Evolutionary conservation across 2,888 invertebrate genomes (phyloP).

Genomic region (Protodeltote pygarga): DNA sequence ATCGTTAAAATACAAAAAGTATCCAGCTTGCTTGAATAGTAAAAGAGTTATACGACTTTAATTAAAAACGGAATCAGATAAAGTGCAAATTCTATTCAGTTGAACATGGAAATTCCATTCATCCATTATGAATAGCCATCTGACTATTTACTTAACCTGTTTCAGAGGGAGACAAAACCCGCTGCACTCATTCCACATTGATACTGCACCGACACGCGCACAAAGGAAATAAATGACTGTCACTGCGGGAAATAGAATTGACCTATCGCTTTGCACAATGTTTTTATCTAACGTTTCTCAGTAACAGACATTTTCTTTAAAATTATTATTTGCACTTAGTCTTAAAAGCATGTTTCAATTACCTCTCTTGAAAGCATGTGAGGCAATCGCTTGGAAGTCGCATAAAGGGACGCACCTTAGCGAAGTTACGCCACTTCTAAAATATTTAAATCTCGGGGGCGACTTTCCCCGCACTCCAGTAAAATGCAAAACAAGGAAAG

Average conservation of each 20-base stretch:
- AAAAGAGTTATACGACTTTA: slow-evolving; percentile 58
- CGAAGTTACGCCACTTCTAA: slow-evolving; percentile 75
- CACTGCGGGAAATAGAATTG: slow-evolving; percentile 64
- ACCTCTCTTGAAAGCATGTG: slow-evolving; percentile 58
- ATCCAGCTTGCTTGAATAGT: slow-evolving; percentile 14
- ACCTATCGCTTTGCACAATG: slow-evolving; percentile 54
- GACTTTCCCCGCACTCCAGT: slow-evolving; percentile 75
- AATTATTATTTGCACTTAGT: slow-evolving; percentile 49
- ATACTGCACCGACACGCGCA: slow-evolving; percentile 58
- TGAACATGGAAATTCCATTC: slow-evolving; percentile 66
- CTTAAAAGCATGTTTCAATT: slow-evolving; percentile 61
- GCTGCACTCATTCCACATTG: slow-evolving; percentile 60
- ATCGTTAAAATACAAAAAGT: slow-evolving; percentile 21
- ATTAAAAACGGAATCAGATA: slow-evolving; percentile 74
- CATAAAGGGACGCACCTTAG: slow-evolving; percentile 75
- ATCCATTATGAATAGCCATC: slow-evolving; percentile 70
- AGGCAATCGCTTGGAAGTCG: slow-evolving; percentile 64
- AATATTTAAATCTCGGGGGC: slow-evolving; percentile 82
- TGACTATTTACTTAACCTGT: slow-evolving; percentile 80
- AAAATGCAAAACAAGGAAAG: slow-evolving; percentile 84
- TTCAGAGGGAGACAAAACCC: slow-evolving; percentile 69
- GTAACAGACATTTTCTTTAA: slow-evolving; percentile 31
- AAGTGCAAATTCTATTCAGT: slow-evolving; percentile 69
- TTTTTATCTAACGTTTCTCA: slow-evolving; percentile 46
- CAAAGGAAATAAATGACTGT: slow-evolving; percentile 73